Conservation (phyloP, 1,140 invertebrate genomes). For the Elysia chlorotica region DNA sequence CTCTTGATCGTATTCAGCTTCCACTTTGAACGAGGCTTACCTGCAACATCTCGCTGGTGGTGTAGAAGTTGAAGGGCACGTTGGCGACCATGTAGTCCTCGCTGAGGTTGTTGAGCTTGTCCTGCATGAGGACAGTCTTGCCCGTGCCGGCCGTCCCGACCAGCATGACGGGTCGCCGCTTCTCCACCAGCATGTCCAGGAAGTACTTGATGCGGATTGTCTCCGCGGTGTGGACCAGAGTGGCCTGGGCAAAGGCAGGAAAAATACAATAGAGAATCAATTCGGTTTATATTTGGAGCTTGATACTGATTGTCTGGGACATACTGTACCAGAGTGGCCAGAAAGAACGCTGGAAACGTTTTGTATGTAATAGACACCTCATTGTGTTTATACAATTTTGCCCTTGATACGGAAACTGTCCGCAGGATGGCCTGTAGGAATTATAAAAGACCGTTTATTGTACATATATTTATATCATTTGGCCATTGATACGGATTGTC, state of each 20-base stretch:
- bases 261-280: too few species aligned
- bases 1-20: too few species aligned
- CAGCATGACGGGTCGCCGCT: constrained; percentile 89
- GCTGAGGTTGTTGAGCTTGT: constrained; percentile 80
- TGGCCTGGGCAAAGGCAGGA: too few species aligned
- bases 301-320: not conserved
- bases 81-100: constrained; percentile 89
- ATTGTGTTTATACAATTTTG: too few species aligned
- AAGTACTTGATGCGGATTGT: constrained; percentile 89
- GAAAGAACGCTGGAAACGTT: too few species aligned
- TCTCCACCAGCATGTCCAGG: constrained; percentile 85
- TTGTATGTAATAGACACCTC: too few species aligned
- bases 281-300: not conserved
- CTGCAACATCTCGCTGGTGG: constrained; percentile 88
- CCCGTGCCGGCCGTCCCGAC: constrained; percentile 80
- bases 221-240: constrained; percentile 91
- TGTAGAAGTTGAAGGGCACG: constrained; percentile 97
- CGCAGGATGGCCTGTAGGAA: too few species aligned
- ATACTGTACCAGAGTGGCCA: too few species aligned
- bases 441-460: too few species aligned
- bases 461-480: too few species aligned
- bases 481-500: constrained; percentile 85
- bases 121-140: constrained; percentile 70
- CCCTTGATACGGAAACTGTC: too few species aligned
- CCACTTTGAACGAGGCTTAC: too few species aligned